Conservation (phyloP, 2,797 vertebrate species). For the Gouania willdenowi region DNA sequence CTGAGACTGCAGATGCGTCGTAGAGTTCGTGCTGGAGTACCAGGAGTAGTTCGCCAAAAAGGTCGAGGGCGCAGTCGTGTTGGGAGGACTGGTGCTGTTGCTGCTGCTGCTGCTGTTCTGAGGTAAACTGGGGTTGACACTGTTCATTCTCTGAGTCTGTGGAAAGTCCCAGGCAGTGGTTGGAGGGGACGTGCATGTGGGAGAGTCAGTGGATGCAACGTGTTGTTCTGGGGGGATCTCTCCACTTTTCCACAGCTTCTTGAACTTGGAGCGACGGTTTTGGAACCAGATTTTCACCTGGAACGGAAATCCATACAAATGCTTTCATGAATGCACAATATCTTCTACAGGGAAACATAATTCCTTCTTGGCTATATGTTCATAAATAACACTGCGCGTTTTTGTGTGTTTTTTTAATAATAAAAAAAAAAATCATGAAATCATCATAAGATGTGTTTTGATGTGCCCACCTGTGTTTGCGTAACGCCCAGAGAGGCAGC, state of each 20-base stretch:
- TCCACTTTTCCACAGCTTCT: constrained; percentile 97
- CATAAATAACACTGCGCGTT: no score
- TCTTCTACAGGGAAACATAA: no score
- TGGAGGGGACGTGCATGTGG: constrained; percentile 83
- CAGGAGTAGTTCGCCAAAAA: constrained; percentile 94
- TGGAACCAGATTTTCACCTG: constrained; percentile 99
- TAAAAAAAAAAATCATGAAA: no score
- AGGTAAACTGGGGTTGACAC: constrained; percentile 71
- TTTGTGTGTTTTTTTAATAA: no score
- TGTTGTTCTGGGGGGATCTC: constrained; percentile 88
- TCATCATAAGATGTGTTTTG: no score
- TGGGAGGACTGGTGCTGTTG: constrained; percentile 82
- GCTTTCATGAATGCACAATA: no score
- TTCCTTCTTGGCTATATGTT: no score
- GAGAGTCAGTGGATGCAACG: constrained; percentile 81
- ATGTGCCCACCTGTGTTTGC: constrained; percentile 88
- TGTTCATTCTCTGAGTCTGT: constrained; percentile 80
- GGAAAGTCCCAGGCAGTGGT: constrained; percentile 88
- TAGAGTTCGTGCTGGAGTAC: constrained; percentile 84
- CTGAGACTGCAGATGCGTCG: constrained; percentile 80
- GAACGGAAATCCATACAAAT: constrained; percentile 12
- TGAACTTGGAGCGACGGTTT: constrained; percentile 96
- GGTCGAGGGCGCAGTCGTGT: constrained; percentile 79
- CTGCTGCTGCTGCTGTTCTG: constrained; percentile 83
- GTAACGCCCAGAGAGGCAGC: constrained; percentile 94